These are phyloP conservation scores for Chrysaora quinquecirrha DNA, from an alignment of 30 jellyfish, hydroid and myxozoan species.

Conservation along the genomic window DNA sequence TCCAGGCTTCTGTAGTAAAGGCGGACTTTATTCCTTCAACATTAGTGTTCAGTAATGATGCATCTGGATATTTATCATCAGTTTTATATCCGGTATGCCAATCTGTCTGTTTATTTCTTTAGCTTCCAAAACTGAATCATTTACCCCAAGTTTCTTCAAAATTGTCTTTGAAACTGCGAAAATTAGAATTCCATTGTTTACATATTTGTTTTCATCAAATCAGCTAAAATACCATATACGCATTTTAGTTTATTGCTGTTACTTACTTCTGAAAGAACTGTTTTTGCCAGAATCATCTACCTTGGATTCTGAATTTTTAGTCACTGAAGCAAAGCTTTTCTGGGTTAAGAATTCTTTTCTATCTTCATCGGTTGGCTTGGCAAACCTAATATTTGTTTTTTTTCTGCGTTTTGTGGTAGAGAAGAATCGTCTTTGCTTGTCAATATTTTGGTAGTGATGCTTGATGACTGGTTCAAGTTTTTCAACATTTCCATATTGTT, in stretches of 20 bases:
- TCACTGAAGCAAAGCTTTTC: too few relatives aligned
- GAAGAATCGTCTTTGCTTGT: slow-evolving; percentile 14
- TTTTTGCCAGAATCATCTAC: too few relatives aligned
- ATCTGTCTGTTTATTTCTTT: neutral
- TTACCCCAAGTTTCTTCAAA: neutral
- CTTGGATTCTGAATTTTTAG: too few relatives aligned
- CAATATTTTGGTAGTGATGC: neutral
- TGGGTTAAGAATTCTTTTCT: neutral
- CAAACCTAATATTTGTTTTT: slow-evolving; percentile 28
- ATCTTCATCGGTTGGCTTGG: slow-evolving; percentile 29
- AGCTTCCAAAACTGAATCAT: neutral
- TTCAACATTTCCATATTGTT: neutral
- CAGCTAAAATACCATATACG: neutral
- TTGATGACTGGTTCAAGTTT: neutral
- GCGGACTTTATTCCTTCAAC: neutral
- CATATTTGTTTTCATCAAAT: neutral
- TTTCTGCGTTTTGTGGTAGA: slow-evolving; percentile 22
- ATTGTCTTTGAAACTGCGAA: neutral
- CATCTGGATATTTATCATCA: slow-evolving; percentile 1
- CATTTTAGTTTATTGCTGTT: neutral
- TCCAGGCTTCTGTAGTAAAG: slow-evolving; percentile 21
- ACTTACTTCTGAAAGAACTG: too few relatives aligned
- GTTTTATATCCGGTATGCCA: neutral
- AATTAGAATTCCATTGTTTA: neutral
- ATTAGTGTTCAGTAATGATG: neutral